A percentile compares a stretch with the other conserved stretches of the same genome.
Evolutionary conservation across 2,888 invertebrate genomes (phyloP).

Genomic region (Nomada fucata): DNA sequence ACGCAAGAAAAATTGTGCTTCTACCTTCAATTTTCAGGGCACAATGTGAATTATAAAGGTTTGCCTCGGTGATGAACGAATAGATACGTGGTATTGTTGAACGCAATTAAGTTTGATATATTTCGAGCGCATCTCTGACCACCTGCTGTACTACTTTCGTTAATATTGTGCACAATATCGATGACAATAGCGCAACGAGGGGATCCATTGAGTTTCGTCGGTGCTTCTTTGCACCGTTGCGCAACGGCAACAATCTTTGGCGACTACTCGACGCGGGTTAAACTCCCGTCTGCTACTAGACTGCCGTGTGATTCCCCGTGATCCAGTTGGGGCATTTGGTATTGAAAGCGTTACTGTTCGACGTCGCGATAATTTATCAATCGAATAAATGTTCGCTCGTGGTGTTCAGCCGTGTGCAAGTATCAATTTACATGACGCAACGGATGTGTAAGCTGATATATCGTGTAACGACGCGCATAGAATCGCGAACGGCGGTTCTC

Average conservation of each 20-base stretch:
- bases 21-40: no score
- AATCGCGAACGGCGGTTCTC: slow-evolving; percentile 62
- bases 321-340: slow-evolving; percentile 65
- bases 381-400: slow-evolving; percentile 64
- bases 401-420: slow-evolving; percentile 63
- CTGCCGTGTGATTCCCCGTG: slow-evolving; percentile 29
- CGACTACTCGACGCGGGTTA: slow-evolving; percentile 10
- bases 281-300: neutral
- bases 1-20: no score
- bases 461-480: slow-evolving; percentile 63
- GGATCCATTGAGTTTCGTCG: neutral
- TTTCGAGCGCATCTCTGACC: no score
- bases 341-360: slow-evolving; percentile 67
- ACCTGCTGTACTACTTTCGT: no score
- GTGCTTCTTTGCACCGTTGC: slow-evolving; percentile 7
- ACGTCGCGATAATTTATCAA: slow-evolving; percentile 69
- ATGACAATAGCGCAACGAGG: neutral
- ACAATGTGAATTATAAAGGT: no score
- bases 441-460: slow-evolving; percentile 71
- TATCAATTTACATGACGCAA: slow-evolving; percentile 73
- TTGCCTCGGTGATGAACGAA: no score
- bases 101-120: no score
- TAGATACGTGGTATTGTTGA: no score
- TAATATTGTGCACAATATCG: no score
- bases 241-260: slow-evolving; percentile 3